Evolutionary conservation across 2,888 invertebrate genomes (phyloP).

Genomic region (Microctonus brassicae): DNA sequence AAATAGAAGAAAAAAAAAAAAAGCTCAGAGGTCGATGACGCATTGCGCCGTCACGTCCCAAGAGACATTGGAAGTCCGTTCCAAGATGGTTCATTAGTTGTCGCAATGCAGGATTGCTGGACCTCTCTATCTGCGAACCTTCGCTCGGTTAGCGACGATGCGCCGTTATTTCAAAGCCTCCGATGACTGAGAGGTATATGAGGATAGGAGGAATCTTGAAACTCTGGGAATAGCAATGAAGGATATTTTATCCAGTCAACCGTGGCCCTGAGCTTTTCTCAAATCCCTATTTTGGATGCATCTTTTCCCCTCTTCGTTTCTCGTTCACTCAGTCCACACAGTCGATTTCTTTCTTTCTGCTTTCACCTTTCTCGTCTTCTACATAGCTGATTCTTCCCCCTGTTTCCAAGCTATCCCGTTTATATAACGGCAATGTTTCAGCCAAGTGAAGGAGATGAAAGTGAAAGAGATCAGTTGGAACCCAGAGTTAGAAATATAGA

Average conservation of each 20-base stretch:
- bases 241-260: conserved; percentile 63
- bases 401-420: conserved; percentile 34
- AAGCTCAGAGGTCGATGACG: conserved; percentile 54
- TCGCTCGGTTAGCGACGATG: conserved; percentile 24
- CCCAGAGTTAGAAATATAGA: conserved; percentile 21
- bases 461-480: conserved; percentile 15
- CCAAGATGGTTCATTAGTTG: conserved; percentile 69
- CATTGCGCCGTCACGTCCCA: conserved; percentile 69
- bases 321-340: conserved; percentile 31
- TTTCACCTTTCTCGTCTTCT: conserved; percentile 21
- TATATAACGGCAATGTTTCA: conserved; percentile 38
- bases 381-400: conserved; percentile 16
- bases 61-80: conserved; percentile 63
- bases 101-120: conserved; percentile 70
- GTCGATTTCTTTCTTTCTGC: conserved; percentile 31
- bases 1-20: conserved; percentile 43
- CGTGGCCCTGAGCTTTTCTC: conserved; percentile 55
- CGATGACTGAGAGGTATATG: conserved; percentile 15
- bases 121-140: conserved; percentile 50
- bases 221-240: conserved; percentile 59
- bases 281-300: conserved; percentile 64
- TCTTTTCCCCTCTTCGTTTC: conserved; percentile 39
- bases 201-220: conserved; percentile 47
- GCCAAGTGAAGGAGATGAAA: not conserved
- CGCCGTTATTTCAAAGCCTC: conserved; percentile 31